A percentile compares a stretch with the other conserved stretches of the same genome.
Conservation (phyloP, 2,888 invertebrate genomes). For the Tigriopus californicus region DNA sequence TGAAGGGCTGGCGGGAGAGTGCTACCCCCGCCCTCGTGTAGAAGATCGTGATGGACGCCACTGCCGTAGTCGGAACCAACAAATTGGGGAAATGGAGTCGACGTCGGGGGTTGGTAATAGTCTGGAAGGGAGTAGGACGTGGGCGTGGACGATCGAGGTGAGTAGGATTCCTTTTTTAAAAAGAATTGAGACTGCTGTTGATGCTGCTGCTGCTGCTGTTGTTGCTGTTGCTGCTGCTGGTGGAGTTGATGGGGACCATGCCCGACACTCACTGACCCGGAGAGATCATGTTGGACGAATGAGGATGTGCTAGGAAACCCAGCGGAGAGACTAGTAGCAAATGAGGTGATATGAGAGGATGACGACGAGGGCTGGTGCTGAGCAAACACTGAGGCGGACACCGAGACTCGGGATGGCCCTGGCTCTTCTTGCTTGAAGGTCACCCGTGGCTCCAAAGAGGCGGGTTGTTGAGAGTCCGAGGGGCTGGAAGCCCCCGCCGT, state of each 20-base stretch:
- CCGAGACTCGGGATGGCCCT: not conserved
- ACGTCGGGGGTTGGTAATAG: slow-evolving; percentile 5
- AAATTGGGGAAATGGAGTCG: not conserved
- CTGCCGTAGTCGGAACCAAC: not conserved
- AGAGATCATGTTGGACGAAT: too few relatives aligned
- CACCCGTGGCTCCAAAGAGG: not conserved
- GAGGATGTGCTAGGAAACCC: too few relatives aligned
- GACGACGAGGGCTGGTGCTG: not conserved
- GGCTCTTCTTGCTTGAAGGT: slow-evolving; percentile 6
- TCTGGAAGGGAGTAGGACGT: not conserved
- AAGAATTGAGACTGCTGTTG: not conserved
- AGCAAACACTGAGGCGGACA: not conserved
- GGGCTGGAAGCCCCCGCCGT: not conserved
- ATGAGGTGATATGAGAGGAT: not conserved
- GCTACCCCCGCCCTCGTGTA: not conserved
- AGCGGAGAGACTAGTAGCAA: not conserved
- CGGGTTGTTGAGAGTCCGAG: not conserved
- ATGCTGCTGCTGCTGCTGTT: not conserved
- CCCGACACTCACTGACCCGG: too few relatives aligned
- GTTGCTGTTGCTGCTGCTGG: not conserved
- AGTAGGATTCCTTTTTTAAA: slow-evolving; percentile 2
- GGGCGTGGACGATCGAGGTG: not conserved
- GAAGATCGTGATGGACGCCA: not conserved
- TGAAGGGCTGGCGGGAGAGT: not conserved
- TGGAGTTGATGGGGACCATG: not conserved